These are phyloP conservation scores for Enteromius afrohamiltoni DNA, from an alignment of 2,797 vertebrate species.

Conservation along the genomic window DNA sequence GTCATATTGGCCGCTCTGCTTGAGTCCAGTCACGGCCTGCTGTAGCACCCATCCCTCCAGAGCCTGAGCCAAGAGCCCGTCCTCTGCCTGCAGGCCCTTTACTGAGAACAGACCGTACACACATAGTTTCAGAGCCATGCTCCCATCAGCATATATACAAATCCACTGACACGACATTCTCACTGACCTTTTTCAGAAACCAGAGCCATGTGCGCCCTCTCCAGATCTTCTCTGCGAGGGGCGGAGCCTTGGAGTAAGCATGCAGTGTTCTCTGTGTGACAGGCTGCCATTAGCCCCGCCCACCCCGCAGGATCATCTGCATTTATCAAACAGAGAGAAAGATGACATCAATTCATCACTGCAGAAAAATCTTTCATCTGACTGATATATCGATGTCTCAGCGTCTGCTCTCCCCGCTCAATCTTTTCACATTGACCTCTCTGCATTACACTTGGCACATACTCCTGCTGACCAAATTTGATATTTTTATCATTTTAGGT, in stretches of 20 bases:
- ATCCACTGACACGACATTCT: neutral
- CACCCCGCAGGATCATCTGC: conserved; percentile 91
- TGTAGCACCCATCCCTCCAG: conserved; percentile 90
- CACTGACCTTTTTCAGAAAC: conserved; percentile 90
- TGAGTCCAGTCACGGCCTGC: conserved; percentile 87
- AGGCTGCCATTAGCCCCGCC: conserved; percentile 93
- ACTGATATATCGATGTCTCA: neutral
- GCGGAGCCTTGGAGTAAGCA: conserved; percentile 77
- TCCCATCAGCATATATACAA: neutral
- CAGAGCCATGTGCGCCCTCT: conserved; percentile 80
- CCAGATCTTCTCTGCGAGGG: conserved; percentile 74
- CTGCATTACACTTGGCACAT: neutral
- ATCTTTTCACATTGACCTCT: neutral
- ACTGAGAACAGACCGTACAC: conserved; percentile 74
- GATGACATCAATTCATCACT: neutral
- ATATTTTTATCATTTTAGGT: neutral
- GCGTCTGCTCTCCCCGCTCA: neutral
- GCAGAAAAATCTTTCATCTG: neutral
- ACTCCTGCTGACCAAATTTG: conserved; percentile 1
- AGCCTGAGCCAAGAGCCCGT: conserved; percentile 75
- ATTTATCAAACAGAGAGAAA: conserved; percentile 42
- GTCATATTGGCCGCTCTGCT: conserved; percentile 80
- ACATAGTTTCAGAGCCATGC: neutral
- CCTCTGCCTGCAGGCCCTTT: conserved; percentile 72
- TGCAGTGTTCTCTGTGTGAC: conserved; percentile 86